phyloP scores from a whole-genome alignment of 2,113 vertebrate species.

The Cyprinodon brontotheroides region DNA sequence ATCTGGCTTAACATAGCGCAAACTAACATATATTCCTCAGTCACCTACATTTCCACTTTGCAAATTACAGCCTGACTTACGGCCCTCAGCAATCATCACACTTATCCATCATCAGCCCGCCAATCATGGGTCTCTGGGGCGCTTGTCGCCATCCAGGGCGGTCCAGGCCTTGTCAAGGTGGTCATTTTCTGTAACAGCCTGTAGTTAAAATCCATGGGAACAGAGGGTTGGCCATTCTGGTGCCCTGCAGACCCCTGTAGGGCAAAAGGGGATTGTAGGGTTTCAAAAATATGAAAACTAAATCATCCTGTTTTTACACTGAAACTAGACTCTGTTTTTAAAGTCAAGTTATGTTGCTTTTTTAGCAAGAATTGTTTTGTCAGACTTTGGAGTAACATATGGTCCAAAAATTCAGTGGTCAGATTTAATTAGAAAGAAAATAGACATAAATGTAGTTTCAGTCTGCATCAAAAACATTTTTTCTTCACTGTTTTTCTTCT shows the following conservation, averaged over 20 bases:
- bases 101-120: slow-evolving; percentile 60
- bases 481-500: too few relatives aligned
- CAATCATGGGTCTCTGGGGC: slow-evolving; percentile 60
- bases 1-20: background rate
- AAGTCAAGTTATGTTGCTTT: slow-evolving; percentile 12
- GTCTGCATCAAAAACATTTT: too few relatives aligned
- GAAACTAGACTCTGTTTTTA: slow-evolving; percentile 13
- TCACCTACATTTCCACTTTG: slow-evolving; percentile 71
- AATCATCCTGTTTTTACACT: slow-evolving; percentile 33
- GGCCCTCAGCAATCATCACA: slow-evolving; percentile 63
- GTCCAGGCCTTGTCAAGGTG: slow-evolving; percentile 57
- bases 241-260: slow-evolving; percentile 46
- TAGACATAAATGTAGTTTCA: slow-evolving; percentile 25
- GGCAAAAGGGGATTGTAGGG: slow-evolving; percentile 40
- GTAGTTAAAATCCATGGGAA: slow-evolving; percentile 72
- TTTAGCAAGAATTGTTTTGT: slow-evolving; percentile 16
- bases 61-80: slow-evolving; percentile 70
- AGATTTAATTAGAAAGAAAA: slow-evolving; percentile 35
- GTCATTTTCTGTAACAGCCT: slow-evolving; percentile 72
- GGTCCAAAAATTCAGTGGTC: slow-evolving; percentile 12
- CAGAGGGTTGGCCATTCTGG: slow-evolving; percentile 51
- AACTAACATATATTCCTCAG: slow-evolving; percentile 33
- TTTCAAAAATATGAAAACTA: slow-evolving; percentile 46
- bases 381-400: slow-evolving; percentile 14
- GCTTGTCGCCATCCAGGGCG: slow-evolving; percentile 55